A percentile compares a stretch with the other conserved stretches of the same genome.
Evolutionary conservation across 2,797 vertebrate species (phyloP).

Genomic region (Thalassophryne amazonica): DNA sequence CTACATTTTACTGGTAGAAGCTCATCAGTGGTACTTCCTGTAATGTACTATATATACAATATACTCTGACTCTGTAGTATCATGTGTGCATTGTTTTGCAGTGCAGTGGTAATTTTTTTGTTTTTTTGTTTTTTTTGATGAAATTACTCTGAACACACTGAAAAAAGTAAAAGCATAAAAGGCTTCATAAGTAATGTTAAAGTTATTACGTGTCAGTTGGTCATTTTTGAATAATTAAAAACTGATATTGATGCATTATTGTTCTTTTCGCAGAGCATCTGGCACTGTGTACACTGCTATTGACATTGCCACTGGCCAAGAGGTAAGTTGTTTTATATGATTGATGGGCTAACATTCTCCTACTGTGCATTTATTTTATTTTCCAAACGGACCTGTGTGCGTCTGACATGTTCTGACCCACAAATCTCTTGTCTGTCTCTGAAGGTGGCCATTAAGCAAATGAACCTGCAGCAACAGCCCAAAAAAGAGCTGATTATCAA

Average conservation of each 20-base stretch:
- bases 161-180: neutral
- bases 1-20: too few species aligned
- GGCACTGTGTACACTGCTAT: slow-evolving; percentile 98
- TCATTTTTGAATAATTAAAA: neutral
- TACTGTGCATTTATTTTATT: neutral
- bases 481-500: slow-evolving; percentile 99
- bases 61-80: neutral
- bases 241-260: slow-evolving; percentile 2
- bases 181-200: too few species aligned
- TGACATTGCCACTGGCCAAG: slow-evolving; percentile 95
- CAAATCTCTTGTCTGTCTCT: slow-evolving; percentile 11
- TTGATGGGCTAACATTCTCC: neutral
- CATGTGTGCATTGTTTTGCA: neutral
- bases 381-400: neutral
- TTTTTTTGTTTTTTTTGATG: too few species aligned
- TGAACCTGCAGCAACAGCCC: slow-evolving; percentile 98
- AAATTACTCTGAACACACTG: neutral
- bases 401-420: neutral
- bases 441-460: slow-evolving; percentile 98
- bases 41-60: too few species aligned
- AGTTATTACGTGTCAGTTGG: too few species aligned
- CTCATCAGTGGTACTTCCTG: too few species aligned
- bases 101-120: neutral
- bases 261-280: slow-evolving; percentile 82
- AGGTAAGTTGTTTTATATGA: slow-evolving; percentile 72